Base-by-base conservation (phyloP, 2,888 invertebrate species). In the Physocephala rufipes region DNA sequence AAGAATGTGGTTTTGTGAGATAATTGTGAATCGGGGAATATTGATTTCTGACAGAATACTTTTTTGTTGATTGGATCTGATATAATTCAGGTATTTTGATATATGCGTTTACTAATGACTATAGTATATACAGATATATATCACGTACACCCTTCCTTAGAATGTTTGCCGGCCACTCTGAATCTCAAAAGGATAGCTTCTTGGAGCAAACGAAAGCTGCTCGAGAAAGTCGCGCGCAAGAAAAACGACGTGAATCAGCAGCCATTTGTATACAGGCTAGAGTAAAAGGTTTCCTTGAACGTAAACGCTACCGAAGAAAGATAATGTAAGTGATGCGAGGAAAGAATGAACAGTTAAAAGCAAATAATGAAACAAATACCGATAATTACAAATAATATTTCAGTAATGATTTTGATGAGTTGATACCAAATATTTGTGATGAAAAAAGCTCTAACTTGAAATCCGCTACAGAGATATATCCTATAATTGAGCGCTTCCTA, bases 201-300 rank as follows among this genome's bases (percentile, higher is more conserved):
- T 88, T 97, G 81, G 95, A 95, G 85, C 94, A 95, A 84, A 94
- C 95, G 4, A 96, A 96, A 86, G 93, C 93, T 36, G 96, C 96
- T 16, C 89, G 97, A 73, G 94, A 95, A 84, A 96, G 96, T 85
- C 90, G 97, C 71, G 95, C 95, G 0, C 87, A 92, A 68, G 96
- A 95, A 81, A 94, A 95, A 84, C 90, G 91, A 75, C 90, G 91
- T 74, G 95, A 95, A 79, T 88, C 88, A 76, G 93, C 95, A 45
- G 92, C 92, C 53, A 88, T 90, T 47, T 88, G 89, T 76, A 91
- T 96, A 75, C 95, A 96, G 84, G 89, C 93, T n/a, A 85, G 88
- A 69, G 86, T 93, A 51, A 89, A 93, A 80, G 93, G 93, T 75
- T 95, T 92, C 91, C 86, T 93, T n/a, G 88, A 90, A 2, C 89